These are phyloP conservation scores for Thymelicus sylvestris DNA, from an alignment of 2,888 invertebrate genomes.

Conservation along the genomic window DNA sequence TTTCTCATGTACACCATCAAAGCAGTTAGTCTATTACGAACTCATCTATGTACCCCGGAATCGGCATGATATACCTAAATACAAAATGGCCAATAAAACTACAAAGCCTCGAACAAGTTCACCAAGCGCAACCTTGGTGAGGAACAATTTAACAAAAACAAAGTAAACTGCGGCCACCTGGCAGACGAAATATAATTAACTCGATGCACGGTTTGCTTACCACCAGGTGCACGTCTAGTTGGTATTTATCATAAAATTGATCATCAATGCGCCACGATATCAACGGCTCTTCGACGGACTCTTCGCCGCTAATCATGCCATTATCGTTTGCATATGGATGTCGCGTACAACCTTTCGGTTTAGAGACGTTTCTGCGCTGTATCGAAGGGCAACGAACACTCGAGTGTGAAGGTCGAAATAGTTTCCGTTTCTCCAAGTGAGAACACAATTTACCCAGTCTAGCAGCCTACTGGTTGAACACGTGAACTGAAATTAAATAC, in stretches of 20 bases:
- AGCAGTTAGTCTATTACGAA: no score
- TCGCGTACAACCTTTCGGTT: slow-evolving; percentile 46
- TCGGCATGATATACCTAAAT: background rate
- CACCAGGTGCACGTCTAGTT: slow-evolving; percentile 26
- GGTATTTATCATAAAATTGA: slow-evolving; percentile 36
- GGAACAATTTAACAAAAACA: slow-evolving; percentile 16
- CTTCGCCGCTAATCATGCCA: slow-evolving; percentile 41
- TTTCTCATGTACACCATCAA: no score
- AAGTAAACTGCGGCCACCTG: slow-evolving; percentile 29
- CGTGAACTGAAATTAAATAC: background rate
- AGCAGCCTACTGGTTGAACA: slow-evolving; percentile 19
- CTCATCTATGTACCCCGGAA: no score
- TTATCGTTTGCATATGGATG: slow-evolving; percentile 38
- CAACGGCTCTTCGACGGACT: slow-evolving; percentile 2
- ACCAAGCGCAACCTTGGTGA: background rate
- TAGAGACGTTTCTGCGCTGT: slow-evolving; percentile 61
- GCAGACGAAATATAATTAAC: slow-evolving; percentile 28
- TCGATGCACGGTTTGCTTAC: slow-evolving; percentile 9
- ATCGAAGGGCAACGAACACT: slow-evolving; percentile 68
- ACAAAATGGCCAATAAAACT: background rate
- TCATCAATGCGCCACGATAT: slow-evolving; percentile 33
- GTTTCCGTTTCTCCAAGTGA: slow-evolving; percentile 26
- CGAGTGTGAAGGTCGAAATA: slow-evolving; percentile 63
- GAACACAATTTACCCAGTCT: slow-evolving; percentile 45
- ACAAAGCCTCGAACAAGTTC: slow-evolving; percentile 6